These are phyloP conservation scores for Caenorhabditis tropicalis DNA, from an alignment of 1,140 invertebrate species.

Conservation along the genomic window DNA sequence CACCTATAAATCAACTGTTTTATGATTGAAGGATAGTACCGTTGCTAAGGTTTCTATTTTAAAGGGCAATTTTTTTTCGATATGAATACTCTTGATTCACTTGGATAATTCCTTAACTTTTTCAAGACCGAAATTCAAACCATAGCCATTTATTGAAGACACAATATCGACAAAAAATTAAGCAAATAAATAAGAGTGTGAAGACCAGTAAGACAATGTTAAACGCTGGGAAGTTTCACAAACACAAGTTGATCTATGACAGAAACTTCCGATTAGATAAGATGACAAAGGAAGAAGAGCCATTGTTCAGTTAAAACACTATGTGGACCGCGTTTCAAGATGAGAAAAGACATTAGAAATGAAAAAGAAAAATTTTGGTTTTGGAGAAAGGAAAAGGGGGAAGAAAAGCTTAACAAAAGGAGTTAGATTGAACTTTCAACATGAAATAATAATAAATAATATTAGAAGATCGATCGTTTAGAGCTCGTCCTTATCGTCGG, in stretches of 20 bases:
- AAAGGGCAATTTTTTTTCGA: too few relatives aligned
- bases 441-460: constrained; percentile 2
- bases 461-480: constrained; percentile 54
- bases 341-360: constrained; percentile 1
- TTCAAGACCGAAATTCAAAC: too few relatives aligned
- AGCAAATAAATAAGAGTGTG: constrained; percentile 1
- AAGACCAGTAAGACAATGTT: constrained; percentile 35
- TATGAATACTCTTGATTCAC: too few relatives aligned
- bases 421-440: neutral
- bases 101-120: too few relatives aligned
- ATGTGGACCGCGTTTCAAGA: constrained; percentile 29
- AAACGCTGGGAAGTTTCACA: constrained; percentile 41
- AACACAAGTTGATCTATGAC: constrained; percentile 3
- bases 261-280: neutral
- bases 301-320: constrained; percentile 36
- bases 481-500: constrained; percentile 70
- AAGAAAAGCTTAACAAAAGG: neutral
- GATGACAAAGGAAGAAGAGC: neutral
- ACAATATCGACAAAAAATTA: neutral
- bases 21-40: too few relatives aligned
- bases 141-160: constrained; percentile 5
- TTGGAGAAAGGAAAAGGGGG: too few relatives aligned
- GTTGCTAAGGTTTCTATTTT: too few relatives aligned
- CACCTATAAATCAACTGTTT: too few relatives aligned
- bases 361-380: neutral